These are phyloP conservation scores for Tangara arthus DNA, from an alignment of 2,797 vertebrate genomes.

Conservation along the genomic window DNA sequence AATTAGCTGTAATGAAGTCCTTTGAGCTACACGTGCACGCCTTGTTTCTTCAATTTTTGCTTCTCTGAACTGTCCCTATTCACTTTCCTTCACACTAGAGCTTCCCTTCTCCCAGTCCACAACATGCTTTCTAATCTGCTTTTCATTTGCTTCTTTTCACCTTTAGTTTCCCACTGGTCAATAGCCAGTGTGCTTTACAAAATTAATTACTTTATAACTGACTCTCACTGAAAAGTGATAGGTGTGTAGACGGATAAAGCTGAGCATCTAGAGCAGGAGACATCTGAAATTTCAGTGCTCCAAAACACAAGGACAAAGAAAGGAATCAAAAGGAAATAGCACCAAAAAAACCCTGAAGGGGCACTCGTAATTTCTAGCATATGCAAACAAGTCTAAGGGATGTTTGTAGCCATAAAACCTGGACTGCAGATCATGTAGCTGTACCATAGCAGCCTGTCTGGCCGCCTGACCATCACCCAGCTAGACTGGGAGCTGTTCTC, in stretches of 20 bases:
- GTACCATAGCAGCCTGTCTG: neutral
- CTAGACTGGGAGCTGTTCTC: conserved; percentile 27
- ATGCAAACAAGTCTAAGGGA: conserved; percentile 5
- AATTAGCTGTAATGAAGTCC: conserved; percentile 65
- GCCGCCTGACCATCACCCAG: neutral
- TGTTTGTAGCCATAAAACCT: conserved; percentile 14
- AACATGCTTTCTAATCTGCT: neutral
- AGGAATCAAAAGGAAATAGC: neutral
- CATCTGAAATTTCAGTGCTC: conserved; percentile 12
- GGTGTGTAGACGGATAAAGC: neutral
- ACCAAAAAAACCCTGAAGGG: neutral
- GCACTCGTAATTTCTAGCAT: neutral
- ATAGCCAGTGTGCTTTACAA: neutral
- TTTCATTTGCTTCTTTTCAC: conserved; percentile 36
- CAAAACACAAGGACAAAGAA: neutral
- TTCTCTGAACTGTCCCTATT: neutral
- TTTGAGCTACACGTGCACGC: conserved; percentile 29
- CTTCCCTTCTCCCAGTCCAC: neutral
- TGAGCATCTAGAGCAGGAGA: neutral
- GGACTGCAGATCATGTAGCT: conserved; percentile 12
- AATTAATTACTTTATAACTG: neutral
- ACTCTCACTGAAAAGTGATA: neutral
- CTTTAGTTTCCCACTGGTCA: conserved; percentile 23
- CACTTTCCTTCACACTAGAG: neutral
- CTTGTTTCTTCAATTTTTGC: conserved; percentile 39